These are phyloP conservation scores for Tribolium freemani DNA, from an alignment of 2,888 invertebrate genomes.

Conservation along the genomic window DNA sequence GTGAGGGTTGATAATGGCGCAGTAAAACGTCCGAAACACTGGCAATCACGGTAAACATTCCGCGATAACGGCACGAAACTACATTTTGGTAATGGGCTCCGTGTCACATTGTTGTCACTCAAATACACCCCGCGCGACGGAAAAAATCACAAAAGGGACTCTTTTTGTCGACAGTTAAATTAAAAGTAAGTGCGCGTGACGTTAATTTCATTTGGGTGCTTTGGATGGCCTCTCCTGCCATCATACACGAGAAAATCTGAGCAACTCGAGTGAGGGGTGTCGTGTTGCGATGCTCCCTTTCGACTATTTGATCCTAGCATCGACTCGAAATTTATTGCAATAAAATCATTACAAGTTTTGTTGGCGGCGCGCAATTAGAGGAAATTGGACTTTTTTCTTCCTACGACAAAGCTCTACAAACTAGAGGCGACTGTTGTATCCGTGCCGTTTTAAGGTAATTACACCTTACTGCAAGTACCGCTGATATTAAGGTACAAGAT, in stretches of 20 bases:
- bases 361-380: background rate
- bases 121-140: background rate
- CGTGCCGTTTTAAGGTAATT: background rate
- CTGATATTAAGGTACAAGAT: background rate
- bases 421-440: background rate
- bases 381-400: background rate
- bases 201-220: conserved; percentile 9
- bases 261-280: conserved; percentile 4
- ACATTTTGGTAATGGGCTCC: conserved; percentile 28
- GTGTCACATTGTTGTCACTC: conserved; percentile 30
- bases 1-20: conserved; percentile 24
- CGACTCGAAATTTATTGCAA: background rate
- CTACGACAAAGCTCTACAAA: background rate
- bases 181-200: conserved; percentile 15
- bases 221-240: conserved; percentile 2
- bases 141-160: conserved; percentile 1
- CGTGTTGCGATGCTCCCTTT: background rate
- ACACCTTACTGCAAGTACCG: background rate
- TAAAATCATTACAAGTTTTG: background rate
- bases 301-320: background rate
- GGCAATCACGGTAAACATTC: conserved; percentile 32
- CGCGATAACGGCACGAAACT: conserved; percentile 32
- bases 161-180: conserved; percentile 15
- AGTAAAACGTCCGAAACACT: conserved; percentile 35
- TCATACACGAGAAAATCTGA: conserved; percentile 6